Evolutionary conservation across 1,140 invertebrate species (phyloP).

Genomic region (Chrysomallon squamiferum): DNA sequence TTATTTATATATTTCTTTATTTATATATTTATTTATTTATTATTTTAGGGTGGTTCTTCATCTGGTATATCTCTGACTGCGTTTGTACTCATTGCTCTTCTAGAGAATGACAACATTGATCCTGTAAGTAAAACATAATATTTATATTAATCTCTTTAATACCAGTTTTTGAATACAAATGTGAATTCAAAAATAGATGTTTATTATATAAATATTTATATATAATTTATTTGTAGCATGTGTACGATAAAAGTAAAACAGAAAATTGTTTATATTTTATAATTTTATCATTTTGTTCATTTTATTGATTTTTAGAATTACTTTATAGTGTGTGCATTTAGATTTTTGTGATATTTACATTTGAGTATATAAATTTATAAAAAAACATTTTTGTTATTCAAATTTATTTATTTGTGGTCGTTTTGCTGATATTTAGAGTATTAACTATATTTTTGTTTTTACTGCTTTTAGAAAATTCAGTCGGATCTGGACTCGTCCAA

Average conservation of each 20-base stretch:
- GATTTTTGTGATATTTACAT: neutral
- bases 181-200: neutral
- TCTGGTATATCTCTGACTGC: slow-evolving; percentile 22
- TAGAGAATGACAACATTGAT: slow-evolving; percentile 12
- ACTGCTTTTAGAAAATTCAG: no score
- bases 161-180: no score
- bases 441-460: no score
- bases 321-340: neutral
- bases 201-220: neutral
- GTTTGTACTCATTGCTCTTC: slow-evolving; percentile 28
- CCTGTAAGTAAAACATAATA: neutral
- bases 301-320: neutral
- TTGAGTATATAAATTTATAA: neutral
- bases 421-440: neutral
- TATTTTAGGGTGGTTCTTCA: slow-evolving; percentile 27
- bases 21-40: neutral
- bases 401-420: neutral
- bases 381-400: neutral
- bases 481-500: no score
- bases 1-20: no score
- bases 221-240: neutral
- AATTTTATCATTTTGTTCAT: neutral
- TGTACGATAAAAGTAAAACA: neutral
- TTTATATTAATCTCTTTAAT: no score
- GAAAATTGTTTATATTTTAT: neutral